Evolutionary conservation across 2,113 vertebrate genomes (phyloP).

Genomic region (Python bivittatus): DNA sequence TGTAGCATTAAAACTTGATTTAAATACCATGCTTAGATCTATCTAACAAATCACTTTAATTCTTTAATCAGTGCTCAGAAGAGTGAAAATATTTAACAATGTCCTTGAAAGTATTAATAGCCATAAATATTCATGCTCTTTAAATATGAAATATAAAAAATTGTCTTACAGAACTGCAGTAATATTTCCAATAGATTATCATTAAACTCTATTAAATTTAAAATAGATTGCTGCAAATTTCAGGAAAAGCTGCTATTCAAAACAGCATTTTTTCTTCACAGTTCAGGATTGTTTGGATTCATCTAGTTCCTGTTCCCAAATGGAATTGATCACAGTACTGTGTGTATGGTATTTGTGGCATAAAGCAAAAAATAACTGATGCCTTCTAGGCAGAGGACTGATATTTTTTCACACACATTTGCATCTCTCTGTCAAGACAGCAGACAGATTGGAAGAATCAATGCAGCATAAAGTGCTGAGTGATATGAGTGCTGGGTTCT

Average conservation of each 20-base stretch:
- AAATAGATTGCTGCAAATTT: conserved; percentile 43
- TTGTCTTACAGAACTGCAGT: conserved; percentile 82
- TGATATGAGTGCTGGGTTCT: conserved; percentile 57
- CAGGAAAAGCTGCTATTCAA: conserved; percentile 7
- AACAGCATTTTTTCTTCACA: conserved; percentile 35
- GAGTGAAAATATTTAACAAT: conserved; percentile 37
- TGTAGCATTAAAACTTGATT: conserved; percentile 18
- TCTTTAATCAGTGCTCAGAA: conserved; percentile 42
- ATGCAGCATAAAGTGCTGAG: conserved; percentile 74
- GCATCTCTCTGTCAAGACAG: conserved; percentile 76
- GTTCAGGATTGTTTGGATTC: conserved; percentile 62
- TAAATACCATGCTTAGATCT: conserved; percentile 50
- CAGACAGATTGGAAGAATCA: conserved; percentile 79
- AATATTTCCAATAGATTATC: conserved; percentile 80
- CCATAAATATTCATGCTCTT: conserved; percentile 55
- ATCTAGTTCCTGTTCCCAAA: conserved; percentile 52
- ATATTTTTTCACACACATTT: conserved; percentile 74
- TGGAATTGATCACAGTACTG: conserved; percentile 46
- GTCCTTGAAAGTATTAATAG: conserved; percentile 49
- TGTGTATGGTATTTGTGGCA: conserved; percentile 63
- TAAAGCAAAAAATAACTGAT: conserved; percentile 63
- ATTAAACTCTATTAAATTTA: conserved; percentile 74
- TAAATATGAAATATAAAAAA: conserved; percentile 41
- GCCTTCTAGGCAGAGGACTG: conserved; percentile 69
- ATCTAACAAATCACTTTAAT: conserved; percentile 49